Conservation (phyloP, 2,113 vertebrate genomes). For the Haplochromis vanheusdeni region DNA sequence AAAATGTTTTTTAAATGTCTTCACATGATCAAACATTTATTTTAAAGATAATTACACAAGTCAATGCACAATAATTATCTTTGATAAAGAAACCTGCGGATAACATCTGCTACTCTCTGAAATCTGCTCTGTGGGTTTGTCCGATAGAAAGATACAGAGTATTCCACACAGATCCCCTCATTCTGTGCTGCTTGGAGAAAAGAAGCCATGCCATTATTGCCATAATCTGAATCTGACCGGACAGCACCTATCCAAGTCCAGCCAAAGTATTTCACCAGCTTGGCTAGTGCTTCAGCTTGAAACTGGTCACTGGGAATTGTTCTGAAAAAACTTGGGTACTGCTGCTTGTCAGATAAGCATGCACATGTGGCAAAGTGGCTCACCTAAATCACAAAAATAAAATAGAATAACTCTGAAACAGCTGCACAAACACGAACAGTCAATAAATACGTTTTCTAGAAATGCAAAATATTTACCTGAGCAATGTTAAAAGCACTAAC, state of each 20-base stretch:
- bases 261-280: conserved; percentile 66
- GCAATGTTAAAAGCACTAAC: neutral
- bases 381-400: neutral
- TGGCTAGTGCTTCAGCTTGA: conserved; percentile 64
- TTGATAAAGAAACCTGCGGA: neutral
- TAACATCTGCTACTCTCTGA: conserved; percentile 51
- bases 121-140: conserved; percentile 43
- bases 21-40: neutral
- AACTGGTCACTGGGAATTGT: conserved; percentile 71
- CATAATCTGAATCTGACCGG: conserved; percentile 57
- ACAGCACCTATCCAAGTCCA: conserved; percentile 72
- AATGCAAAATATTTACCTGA: neutral
- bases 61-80: neutral
- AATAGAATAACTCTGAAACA: neutral
- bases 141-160: conserved; percentile 15
- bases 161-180: neutral
- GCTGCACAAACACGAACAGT: neutral
- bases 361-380: conserved; percentile 32
- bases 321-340: conserved; percentile 66
- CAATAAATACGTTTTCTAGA: neutral
- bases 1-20: neutral
- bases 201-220: conserved; percentile 64
- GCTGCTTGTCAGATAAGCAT: conserved; percentile 65
- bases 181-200: conserved; percentile 48
- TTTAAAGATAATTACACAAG: neutral